These are phyloP conservation scores for Artibeus jamaicensis DNA, from an alignment of 2,797 vertebrate species.

Conservation along the genomic window DNA sequence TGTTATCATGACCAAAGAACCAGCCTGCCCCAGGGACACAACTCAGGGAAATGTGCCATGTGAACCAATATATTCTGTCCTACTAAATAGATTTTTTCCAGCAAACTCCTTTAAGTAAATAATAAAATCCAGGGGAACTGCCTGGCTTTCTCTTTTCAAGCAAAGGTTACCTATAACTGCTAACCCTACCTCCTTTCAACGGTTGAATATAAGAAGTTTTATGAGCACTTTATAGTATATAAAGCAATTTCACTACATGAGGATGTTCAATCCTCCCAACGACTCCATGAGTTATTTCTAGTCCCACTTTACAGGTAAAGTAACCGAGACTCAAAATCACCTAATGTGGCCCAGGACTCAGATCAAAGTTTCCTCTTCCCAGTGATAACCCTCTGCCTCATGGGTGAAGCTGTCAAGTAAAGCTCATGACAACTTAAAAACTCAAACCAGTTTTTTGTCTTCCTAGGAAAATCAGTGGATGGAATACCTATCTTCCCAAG, in stretches of 20 bases:
- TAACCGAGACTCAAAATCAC: background rate
- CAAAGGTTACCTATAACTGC: background rate
- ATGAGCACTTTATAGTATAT: background rate
- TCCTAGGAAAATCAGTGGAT: background rate
- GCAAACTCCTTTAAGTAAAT: conserved; percentile 36
- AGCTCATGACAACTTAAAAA: background rate
- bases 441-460: background rate
- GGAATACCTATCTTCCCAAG: background rate
- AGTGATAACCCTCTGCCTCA: background rate
- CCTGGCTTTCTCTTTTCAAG: background rate
- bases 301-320: background rate
- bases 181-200: background rate
- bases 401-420: background rate
- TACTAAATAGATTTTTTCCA: conserved; percentile 25
- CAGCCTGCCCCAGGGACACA: conserved; percentile 10
- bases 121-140: background rate
- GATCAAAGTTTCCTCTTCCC: background rate
- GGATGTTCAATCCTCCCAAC: background rate
- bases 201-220: background rate
- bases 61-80: conserved; percentile 45
- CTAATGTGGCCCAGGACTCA: background rate
- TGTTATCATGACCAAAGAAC: conserved; percentile 19
- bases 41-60: conserved; percentile 40
- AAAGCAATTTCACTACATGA: background rate
- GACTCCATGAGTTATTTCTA: background rate